Percentiles rank a stretch among this genome's conserved stretches.
Conservation (phyloP, 2,797 vertebrate genomes). For the Champsocephalus esox region DNA sequence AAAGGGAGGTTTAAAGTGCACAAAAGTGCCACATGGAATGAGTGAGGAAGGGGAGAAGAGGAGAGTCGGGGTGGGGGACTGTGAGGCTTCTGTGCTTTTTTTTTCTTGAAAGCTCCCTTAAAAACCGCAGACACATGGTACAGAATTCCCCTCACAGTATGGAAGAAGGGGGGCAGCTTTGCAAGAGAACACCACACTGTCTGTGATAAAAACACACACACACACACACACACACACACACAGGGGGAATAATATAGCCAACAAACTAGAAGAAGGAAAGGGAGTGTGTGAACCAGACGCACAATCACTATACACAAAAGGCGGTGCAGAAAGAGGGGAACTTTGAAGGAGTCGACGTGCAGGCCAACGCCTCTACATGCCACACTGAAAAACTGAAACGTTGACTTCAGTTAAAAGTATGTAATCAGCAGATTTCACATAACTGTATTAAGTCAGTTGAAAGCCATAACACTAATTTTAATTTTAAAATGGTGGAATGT, state of each 20-base stretch:
- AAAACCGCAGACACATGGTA: constrained; percentile 85
- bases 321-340: constrained; percentile 36
- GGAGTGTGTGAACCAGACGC: constrained; percentile 57
- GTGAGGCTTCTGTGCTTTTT: constrained; percentile 80
- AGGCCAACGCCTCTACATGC: constrained; percentile 50
- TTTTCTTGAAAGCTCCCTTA: constrained; percentile 82
- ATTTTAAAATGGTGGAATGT: no score
- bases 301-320: constrained; percentile 60
- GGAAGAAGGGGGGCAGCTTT: constrained; percentile 27
- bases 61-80: constrained; percentile 36
- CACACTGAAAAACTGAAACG: not conserved
- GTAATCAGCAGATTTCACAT: no score
- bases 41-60: constrained; percentile 45
- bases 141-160: constrained; percentile 81
- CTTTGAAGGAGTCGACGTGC: constrained; percentile 56
- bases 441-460: no score
- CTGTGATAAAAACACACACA: constrained; percentile 54
- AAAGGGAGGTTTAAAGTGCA: constrained; percentile 49
- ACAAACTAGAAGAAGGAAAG: constrained; percentile 30
- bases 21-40: constrained; percentile 65
- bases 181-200: constrained; percentile 65
- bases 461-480: no score
- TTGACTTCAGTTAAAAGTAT: no score
- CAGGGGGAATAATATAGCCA: constrained; percentile 30
- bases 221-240: constrained; percentile 20